Evolutionary conservation across 2,797 vertebrate genomes (phyloP).

Genomic region (Microhierax caerulescens): DNA sequence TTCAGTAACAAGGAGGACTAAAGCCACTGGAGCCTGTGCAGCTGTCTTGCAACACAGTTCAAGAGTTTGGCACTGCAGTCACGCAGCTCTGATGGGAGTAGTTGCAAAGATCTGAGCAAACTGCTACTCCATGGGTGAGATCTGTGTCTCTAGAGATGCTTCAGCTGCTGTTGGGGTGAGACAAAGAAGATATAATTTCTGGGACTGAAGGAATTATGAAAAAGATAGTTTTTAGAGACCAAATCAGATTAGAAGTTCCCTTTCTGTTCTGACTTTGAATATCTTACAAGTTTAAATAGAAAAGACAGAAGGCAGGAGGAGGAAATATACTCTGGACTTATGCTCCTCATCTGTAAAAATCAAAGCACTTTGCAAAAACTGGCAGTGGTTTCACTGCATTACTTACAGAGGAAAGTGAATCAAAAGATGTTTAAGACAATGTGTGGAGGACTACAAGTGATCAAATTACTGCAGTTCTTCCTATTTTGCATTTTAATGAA

Average conservation of each 20-base stretch:
- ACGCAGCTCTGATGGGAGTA: not conserved
- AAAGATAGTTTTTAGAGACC: not conserved
- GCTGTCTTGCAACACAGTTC: accelerated
- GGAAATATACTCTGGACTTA: not conserved
- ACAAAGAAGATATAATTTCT: not conserved
- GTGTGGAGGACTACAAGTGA: not conserved
- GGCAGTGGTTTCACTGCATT: not conserved
- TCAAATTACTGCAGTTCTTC: not conserved
- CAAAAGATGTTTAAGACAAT: not conserved
- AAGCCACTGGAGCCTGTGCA: not conserved
- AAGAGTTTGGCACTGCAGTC: not conserved
- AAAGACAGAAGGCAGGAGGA: not conserved
- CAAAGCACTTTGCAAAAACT: not conserved
- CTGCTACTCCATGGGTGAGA: accelerated
- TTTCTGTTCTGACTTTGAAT: not conserved
- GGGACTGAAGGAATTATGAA: not conserved
- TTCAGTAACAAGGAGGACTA: not conserved
- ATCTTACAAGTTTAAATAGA: not conserved
- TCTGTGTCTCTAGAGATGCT: not conserved
- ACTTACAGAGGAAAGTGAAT: not conserved
- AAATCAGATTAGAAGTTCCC: not conserved
- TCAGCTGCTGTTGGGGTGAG: not conserved
- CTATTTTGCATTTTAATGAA: not conserved
- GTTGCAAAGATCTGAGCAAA: not conserved
- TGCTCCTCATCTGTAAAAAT: not conserved